Evolutionary conservation across 2,113 vertebrate genomes (phyloP), one percentile per base, ranked within the genome.

Genomic region (Nymphicus hollandicus): DNA sequence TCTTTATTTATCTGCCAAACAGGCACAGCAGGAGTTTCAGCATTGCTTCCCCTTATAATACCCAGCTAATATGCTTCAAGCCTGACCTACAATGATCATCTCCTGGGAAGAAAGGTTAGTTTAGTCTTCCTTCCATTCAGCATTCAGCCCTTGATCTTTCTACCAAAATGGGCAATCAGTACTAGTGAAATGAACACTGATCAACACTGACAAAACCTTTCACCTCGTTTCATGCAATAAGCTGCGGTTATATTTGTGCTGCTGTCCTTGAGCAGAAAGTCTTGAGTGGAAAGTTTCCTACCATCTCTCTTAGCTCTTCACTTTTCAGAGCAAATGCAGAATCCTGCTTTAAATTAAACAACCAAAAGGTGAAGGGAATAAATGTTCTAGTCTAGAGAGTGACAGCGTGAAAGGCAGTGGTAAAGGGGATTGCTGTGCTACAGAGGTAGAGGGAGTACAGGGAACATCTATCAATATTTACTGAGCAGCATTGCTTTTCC

Each of bases 1-100:
- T 96, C 95, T 96, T 96, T 96, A 95, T 94, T 94, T 96, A 95
- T 97, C 86, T 92, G 81, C 93, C 88, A 87, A 96, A 93, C 96
- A 94, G 96, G 96, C 92, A 94, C 60, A 69, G 92, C 95, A 93
- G 77, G 96, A 95, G 86, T 96, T 95, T 91, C 96, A 95, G 91
- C 96, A 96, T 95, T 96, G 89, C 93, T 91, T 96, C 81, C 41
- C 60, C 33, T 90, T 84, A 23, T 79, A 92, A 89, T 84, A 92
- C 63, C 49, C 15, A 7, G 77, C 61, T 95, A 91, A 92, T 87
- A 23, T 27, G 80, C 94, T 97, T 93, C 82, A 80, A 95, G 90
- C 83, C 92, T 96, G 96, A 92, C 95, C 93, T 70, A 53, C 81
- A 87, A 50, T 37, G 90, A 96, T 89, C 86, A 84, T 94, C 92